Evolutionary conservation across 1,140 invertebrate species (phyloP), one percentile per base, ranked within the genome.

Genomic region (Hylaeus volcanicus): DNA sequence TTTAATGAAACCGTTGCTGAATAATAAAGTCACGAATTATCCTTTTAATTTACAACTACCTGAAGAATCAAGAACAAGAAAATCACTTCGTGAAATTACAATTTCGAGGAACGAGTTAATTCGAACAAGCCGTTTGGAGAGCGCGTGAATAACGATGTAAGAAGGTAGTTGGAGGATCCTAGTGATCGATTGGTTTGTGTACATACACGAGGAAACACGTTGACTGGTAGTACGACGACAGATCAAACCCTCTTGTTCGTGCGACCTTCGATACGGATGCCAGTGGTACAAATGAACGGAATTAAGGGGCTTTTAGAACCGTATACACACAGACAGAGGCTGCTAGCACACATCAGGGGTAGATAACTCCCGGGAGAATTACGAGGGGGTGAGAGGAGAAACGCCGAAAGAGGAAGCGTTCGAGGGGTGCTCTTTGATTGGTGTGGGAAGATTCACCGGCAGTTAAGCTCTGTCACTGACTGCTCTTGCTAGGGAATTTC

Each of bases 401-500:
- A 78, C 73, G 43, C 39, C 70, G 78, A 75, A 68, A 83, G 81
- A 88, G 89, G 79, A 85, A 86, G 86, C 61, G 83, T 82, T 72
- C 70, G 83, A 89, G 86, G 90, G 88, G 87, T 90, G 87, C 81
- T 84, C 88, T 92, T 90, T 93, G 91, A 93, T 93, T 93, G 91
- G 91, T 93, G 92, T 93, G 92, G 91, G 92, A 93, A 92, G 91
- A 89, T 90, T 89, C 88, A 85, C 83, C 83, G 85, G 70, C 83
- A 87, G 87, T 91, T 89, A 88, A 89, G 86, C 66, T 71, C 71
- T 75, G 83, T 83, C 86, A 88, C 83, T 83, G 86, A 87, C 82
- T 87, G 75, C 69, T 84, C 75, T 68, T 87, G 79, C 82, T 84
- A 75, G 88, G 88, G 85, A 90, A 90, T 89, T 90, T 89, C 88